A percentile compares a stretch with the other conserved stretches of the same genome.
phyloP scores from a whole-genome alignment of 92 coral and sea anemone species.

The Paragorgia papillata region DNA sequence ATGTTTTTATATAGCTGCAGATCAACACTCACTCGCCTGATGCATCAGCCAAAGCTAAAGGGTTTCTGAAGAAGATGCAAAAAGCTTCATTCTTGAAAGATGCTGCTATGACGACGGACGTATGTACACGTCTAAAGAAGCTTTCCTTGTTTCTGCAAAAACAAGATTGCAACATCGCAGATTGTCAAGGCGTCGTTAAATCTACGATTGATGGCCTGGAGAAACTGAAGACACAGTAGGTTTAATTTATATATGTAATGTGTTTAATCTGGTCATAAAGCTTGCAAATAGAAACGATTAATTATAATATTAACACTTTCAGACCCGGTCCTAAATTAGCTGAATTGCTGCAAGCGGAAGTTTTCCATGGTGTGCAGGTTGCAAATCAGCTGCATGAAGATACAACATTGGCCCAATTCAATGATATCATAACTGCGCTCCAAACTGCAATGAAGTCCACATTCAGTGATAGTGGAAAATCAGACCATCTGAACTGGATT shows the following conservation, averaged over 20 bases:
- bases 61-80: constrained; percentile 26
- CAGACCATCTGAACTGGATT: neutral
- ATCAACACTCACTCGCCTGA: constrained; percentile 26
- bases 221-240: constrained; percentile 33
- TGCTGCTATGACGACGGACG: constrained; percentile 31
- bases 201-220: constrained; percentile 20
- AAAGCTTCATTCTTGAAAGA: no score
- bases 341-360: constrained; percentile 6
- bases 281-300: constrained; percentile 19
- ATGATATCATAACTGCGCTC: constrained; percentile 12
- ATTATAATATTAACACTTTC: constrained; percentile 19
- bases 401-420: constrained; percentile 23
- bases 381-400: constrained; percentile 24
- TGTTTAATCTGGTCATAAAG: constrained; percentile 6
- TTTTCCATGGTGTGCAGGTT: constrained; percentile 33
- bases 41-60: constrained; percentile 23
- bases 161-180: no score
- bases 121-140: constrained; percentile 24
- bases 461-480: constrained; percentile 25
- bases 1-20: constrained; percentile 31
- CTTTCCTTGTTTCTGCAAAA: constrained; percentile 22
- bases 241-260: constrained; percentile 8
- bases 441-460: constrained; percentile 31
- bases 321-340: constrained; percentile 34
- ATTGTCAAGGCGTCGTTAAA: constrained; percentile 18